Evolutionary conservation across 1,140 invertebrate genomes (phyloP), one percentile per base, ranked within the genome.

Genomic region (Heliconius hewitsoni): DNA sequence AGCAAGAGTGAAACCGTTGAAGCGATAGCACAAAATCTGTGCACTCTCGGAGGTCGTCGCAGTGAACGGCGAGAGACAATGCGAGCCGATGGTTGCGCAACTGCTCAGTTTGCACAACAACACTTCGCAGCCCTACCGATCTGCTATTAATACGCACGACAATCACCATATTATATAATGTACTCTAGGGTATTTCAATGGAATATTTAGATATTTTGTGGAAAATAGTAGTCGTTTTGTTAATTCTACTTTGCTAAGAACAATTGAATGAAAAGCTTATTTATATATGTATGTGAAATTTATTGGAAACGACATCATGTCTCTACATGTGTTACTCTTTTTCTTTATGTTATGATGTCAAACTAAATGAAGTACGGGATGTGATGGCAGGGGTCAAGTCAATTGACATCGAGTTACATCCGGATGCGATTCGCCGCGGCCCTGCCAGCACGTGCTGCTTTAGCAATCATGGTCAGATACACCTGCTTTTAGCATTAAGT

Each of bases 41-140:
- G 83, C 85, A 74, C 76, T 70, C 77, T 81, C 91, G 88, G 90
- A 94, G 92, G 92, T 91, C 92, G 88, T 86, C 86, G 87, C 85
- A 87, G 93, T 94, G 93, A 94, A 88, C 91, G 93, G 93, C 90
- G 86, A 85, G 90, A 93, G 93, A 94, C 93, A 94, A 94, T 94
- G 87, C 90, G 89, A 92, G 90, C 89, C 85, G 87, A 86, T 85
- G 82, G 87, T 94, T 94, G 88, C 88, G 91, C 90, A 93, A 94
- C 85, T 83, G 85, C 83, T 83, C 86, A 86, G 90, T 92, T 93
- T 93, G 86, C 93, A 91, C 91, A 93, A 94, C 86, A 81, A 74
- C 83, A 83, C 81, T 81, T 80, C 83, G 79, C 85, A 84, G 87
- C 88, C 87, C 88, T 87, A 82, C 82, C 78, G 75, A 76, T 37